phyloP scores from a whole-genome alignment of 1,140 invertebrate genomes.

The Phenacoccus solenopsis region DNA sequence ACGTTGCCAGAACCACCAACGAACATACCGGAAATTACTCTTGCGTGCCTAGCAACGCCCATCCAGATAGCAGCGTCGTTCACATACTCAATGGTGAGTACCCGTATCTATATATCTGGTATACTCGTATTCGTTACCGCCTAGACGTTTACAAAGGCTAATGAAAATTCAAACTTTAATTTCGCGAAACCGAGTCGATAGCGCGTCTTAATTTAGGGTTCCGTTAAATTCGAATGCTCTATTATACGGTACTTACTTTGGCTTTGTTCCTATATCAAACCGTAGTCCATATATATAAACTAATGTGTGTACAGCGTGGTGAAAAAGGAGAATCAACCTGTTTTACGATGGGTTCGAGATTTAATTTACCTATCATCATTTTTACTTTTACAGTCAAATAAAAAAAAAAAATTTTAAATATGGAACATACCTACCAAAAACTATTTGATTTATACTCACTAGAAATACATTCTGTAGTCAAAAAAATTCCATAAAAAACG shows the following conservation, averaged over 20 bases:
- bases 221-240: not conserved
- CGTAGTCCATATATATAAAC: too few species aligned
- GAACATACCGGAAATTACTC: conserved; percentile 77
- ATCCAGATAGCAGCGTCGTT: conserved; percentile 67
- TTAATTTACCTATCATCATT: too few species aligned
- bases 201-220: not conserved
- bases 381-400: too few species aligned
- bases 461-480: too few species aligned
- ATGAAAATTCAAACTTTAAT: not conserved
- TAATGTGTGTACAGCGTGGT: too few species aligned
- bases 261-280: not conserved
- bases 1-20: conserved; percentile 48
- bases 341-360: too few species aligned
- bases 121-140: too few species aligned
- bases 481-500: too few species aligned
- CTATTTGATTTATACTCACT: too few species aligned
- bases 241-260: not conserved
- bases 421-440: too few species aligned
- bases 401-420: too few species aligned
- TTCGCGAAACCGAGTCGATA: not conserved
- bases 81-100: conserved; percentile 64
- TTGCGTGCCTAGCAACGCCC: conserved; percentile 71
- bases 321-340: too few species aligned
- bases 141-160: not conserved
- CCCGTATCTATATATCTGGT: not conserved